A percentile compares a stretch with the other conserved stretches of the same genome.
Evolutionary conservation across 2,797 vertebrate species (phyloP).

Genomic region (Danio albolineatus): DNA sequence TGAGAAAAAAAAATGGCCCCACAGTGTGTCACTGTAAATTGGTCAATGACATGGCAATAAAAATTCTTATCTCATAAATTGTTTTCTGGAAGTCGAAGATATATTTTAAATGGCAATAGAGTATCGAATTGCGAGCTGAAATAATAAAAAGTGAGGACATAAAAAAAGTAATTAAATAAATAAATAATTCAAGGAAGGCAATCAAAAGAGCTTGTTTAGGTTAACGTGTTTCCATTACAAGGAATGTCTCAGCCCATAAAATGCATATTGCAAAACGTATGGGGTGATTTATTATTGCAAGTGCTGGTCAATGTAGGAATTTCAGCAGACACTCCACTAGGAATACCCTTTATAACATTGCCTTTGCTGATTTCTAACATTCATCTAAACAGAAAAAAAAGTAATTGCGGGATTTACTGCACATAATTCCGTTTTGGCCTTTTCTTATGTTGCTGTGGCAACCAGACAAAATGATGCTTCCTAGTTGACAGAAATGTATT

Average conservation of each 20-base stretch:
- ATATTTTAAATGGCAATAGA: not conserved
- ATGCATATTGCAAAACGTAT: slow-evolving; percentile 41
- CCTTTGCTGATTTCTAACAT: slow-evolving; percentile 17
- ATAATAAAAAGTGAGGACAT: slow-evolving; percentile 1
- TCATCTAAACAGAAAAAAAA: slow-evolving; percentile 25
- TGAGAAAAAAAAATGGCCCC: no score
- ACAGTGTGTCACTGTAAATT: no score
- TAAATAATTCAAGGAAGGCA: slow-evolving; percentile 1
- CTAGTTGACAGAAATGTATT: not conserved
- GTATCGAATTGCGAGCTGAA: slow-evolving; percentile 3
- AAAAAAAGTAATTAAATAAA: not conserved
- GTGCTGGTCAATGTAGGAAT: slow-evolving; percentile 7
- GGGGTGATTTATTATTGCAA: slow-evolving; percentile 15
- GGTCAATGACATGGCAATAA: slow-evolving; percentile 3
- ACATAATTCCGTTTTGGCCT: slow-evolving; percentile 18
- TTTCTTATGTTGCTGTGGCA: slow-evolving; percentile 19
- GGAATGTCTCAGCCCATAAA: slow-evolving; percentile 24
- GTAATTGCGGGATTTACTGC: slow-evolving; percentile 28
- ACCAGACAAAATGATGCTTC: slow-evolving; percentile 22
- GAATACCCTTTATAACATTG: slow-evolving; percentile 11
- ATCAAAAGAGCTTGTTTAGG: slow-evolving; percentile 46
- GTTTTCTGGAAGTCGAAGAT: slow-evolving; percentile 25
- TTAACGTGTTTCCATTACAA: slow-evolving; percentile 41
- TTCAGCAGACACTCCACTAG: not conserved
- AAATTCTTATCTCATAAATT: slow-evolving; percentile 38